phyloP scores from a whole-genome alignment of 2,888 invertebrate species.

The Thysanoteuthis rhombus region DNA sequence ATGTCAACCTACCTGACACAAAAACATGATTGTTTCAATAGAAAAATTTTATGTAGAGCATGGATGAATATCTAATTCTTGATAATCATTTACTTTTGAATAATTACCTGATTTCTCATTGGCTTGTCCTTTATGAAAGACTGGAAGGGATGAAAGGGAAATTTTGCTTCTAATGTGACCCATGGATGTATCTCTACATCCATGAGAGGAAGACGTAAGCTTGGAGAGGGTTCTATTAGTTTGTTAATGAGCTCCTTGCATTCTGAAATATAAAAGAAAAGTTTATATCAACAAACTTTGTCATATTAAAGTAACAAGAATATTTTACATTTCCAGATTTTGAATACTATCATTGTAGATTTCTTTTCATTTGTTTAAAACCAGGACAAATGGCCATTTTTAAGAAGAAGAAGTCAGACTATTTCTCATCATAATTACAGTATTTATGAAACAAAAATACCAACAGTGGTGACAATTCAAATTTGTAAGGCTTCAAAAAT shows the following conservation, averaged over 20 bases:
- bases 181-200: conserved; percentile 65
- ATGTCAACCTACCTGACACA: too few relatives aligned
- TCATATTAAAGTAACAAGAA: background rate
- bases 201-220: conserved; percentile 62
- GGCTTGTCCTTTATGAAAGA: conserved; percentile 60
- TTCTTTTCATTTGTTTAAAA: too few relatives aligned
- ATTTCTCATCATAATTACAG: too few relatives aligned
- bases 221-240: conserved; percentile 64
- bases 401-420: too few relatives aligned
- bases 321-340: too few relatives aligned
- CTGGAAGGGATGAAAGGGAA: conserved; percentile 63
- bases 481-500: too few relatives aligned
- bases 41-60: background rate
- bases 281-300: background rate
- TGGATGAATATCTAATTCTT: background rate
- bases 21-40: too few relatives aligned
- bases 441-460: too few relatives aligned
- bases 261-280: conserved; percentile 50
- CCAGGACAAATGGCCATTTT: too few relatives aligned
- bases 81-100: background rate
- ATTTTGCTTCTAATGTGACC: conserved; percentile 61
- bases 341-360: too few relatives aligned
- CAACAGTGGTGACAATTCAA: too few relatives aligned
- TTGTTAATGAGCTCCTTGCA: conserved; percentile 64
- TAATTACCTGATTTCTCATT: conserved; percentile 59